These are phyloP conservation scores for Drosophila grimshawi DNA, from an alignment of 1,140 invertebrate species.

Conservation along the genomic window DNA sequence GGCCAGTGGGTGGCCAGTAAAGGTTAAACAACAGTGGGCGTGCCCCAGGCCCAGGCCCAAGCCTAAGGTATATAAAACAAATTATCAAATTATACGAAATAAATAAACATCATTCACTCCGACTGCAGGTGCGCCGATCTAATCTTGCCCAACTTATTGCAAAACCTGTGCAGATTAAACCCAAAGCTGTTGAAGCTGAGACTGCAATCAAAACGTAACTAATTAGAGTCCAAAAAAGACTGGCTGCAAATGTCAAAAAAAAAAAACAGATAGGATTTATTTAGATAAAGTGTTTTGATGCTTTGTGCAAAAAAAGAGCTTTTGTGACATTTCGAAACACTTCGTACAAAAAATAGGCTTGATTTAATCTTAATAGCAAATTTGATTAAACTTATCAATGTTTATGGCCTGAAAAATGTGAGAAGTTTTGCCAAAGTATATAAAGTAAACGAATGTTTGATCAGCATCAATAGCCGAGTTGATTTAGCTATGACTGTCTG, in stretches of 20 bases:
- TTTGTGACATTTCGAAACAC: background rate
- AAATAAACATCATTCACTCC: constrained; percentile 25
- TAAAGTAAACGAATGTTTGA: too few species aligned
- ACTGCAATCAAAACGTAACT: constrained; percentile 23
- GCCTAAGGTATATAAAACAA: constrained; percentile 11
- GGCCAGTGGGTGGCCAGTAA: constrained; percentile 45
- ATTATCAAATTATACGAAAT: constrained; percentile 27
- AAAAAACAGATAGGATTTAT: constrained; percentile 4
- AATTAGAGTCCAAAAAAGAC: constrained; percentile 23
- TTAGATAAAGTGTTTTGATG: background rate
- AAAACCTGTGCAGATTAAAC: constrained; percentile 23
- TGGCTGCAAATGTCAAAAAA: constrained; percentile 31
- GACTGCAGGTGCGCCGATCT: constrained; percentile 42
- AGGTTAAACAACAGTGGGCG: constrained; percentile 41
- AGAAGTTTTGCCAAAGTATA: too few species aligned
- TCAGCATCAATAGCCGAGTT: too few species aligned
- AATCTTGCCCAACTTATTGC: constrained; percentile 34
- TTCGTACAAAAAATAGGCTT: background rate
- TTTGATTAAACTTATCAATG: too few species aligned
- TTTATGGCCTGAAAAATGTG: too few species aligned
- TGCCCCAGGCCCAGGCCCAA: background rate
- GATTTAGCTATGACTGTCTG: too few species aligned
- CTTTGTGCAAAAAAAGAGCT: background rate
- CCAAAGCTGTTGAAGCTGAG: background rate
- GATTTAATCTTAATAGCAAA: too few species aligned